Percentiles rank a stretch among this genome's conserved stretches.
These are phyloP conservation scores for Nerophis lumbriciformis DNA, from an alignment of 2,113 vertebrate genomes.

Conservation along the genomic window DNA sequence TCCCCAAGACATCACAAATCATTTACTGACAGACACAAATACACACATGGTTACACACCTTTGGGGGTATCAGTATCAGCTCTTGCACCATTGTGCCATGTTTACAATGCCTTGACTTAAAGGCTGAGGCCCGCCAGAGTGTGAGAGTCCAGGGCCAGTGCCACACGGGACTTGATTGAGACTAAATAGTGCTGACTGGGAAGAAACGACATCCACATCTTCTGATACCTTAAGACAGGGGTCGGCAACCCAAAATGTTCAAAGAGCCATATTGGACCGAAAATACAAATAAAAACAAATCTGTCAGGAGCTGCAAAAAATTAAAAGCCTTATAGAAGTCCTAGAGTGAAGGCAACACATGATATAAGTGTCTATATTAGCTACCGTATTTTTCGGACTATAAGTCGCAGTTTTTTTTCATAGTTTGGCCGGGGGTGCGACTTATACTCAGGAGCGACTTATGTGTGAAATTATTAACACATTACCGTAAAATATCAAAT, in stretches of 20 bases:
- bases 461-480: too few species aligned
- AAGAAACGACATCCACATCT: slow-evolving; percentile 11
- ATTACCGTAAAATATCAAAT: too few species aligned
- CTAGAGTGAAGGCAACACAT: too few species aligned
- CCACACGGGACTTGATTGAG: slow-evolving; percentile 12
- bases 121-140: slow-evolving; percentile 30
- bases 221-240: background rate
- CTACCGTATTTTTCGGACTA: too few species aligned
- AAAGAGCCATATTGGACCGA: too few species aligned
- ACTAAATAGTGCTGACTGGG: background rate
- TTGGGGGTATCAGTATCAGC: slow-evolving; percentile 62
- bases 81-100: slow-evolving; percentile 46
- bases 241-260: background rate
- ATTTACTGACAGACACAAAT: slow-evolving; percentile 55
- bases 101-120: slow-evolving; percentile 57
- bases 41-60: slow-evolving; percentile 47
- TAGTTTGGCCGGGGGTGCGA: too few species aligned
- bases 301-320: too few species aligned
- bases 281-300: too few species aligned
- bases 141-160: slow-evolving; percentile 28
- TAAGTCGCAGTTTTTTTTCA: too few species aligned
- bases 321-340: too few species aligned
- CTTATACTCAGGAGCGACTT: too few species aligned
- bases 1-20: slow-evolving; percentile 19
- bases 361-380: too few species aligned